phyloP scores from a whole-genome alignment of 2,797 vertebrate species.

The Manis crassicaudata region DNA sequence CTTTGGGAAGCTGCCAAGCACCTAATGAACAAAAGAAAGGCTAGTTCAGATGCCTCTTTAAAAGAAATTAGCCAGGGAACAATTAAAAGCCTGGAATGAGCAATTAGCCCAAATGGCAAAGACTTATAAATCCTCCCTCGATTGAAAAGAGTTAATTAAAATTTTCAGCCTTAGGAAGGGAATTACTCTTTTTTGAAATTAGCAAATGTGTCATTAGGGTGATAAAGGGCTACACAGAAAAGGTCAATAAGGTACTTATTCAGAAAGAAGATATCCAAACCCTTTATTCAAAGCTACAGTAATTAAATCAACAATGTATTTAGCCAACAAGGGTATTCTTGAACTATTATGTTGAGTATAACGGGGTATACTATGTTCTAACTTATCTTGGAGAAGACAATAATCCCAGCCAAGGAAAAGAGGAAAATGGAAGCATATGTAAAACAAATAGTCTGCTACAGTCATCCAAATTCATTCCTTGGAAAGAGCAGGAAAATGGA shows the following conservation, averaged over 20 bases:
- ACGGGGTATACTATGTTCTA: not conserved
- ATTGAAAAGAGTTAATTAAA: conserved; percentile 73
- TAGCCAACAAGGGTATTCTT: conserved; percentile 35
- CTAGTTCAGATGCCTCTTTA: conserved; percentile 63
- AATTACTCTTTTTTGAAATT: conserved; percentile 73
- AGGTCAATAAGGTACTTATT: conserved; percentile 64
- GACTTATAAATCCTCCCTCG: conserved; percentile 62
- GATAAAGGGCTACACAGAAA: conserved; percentile 62
- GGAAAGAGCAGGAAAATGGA: not conserved
- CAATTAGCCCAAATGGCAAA: conserved; percentile 72
- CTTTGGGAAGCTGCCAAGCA: conserved; percentile 70
- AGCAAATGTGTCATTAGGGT: conserved; percentile 58
- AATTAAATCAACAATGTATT: conserved; percentile 63
- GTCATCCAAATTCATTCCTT: not conserved
- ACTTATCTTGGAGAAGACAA: not conserved
- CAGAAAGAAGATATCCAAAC: conserved; percentile 31
- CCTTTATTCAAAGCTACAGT: conserved; percentile 55
- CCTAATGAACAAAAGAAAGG: conserved; percentile 67
- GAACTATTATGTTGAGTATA: conserved; percentile 36
- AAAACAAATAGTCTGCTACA: not conserved
- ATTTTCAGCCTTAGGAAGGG: conserved; percentile 66
- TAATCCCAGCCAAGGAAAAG: not conserved
- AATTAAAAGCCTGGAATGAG: conserved; percentile 72
- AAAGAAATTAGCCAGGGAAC: conserved; percentile 72
- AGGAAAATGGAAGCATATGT: not conserved